phyloP scores from a whole-genome alignment of 2,888 invertebrate species.

The Andrena praecox region DNA sequence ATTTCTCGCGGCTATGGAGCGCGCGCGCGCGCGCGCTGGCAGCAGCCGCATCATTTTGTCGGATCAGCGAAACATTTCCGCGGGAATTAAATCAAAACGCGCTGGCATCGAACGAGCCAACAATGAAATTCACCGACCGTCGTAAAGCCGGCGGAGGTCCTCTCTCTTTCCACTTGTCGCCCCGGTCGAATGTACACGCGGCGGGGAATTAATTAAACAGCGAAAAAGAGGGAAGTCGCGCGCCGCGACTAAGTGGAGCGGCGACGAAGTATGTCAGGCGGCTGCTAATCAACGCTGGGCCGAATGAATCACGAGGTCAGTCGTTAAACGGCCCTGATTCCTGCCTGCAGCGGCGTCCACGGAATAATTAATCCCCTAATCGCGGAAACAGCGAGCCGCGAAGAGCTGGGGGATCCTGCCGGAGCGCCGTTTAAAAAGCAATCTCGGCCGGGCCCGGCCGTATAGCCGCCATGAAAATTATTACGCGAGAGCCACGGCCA shows the following conservation, averaged over 20 bases:
- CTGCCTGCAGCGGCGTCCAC: slow-evolving; percentile 48
- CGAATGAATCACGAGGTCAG: slow-evolving; percentile 42
- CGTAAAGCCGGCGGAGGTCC: background rate
- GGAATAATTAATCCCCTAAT: slow-evolving; percentile 78
- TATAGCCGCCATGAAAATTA: slow-evolving; percentile 70
- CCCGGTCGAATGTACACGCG: background rate
- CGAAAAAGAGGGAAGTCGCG: background rate
- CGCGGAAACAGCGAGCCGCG: slow-evolving; percentile 60
- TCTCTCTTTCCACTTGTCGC: background rate
- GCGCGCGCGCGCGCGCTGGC: background rate
- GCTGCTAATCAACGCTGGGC: slow-evolving; percentile 43
- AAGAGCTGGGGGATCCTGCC: slow-evolving; percentile 34
- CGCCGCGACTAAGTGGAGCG: background rate
- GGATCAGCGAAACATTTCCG: slow-evolving; percentile 20
- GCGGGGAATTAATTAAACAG: slow-evolving; percentile 29
- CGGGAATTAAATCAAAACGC: slow-evolving; percentile 7
- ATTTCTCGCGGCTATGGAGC: slow-evolving; percentile 32
- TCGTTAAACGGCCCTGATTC: slow-evolving; percentile 69
- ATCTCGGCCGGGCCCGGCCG: slow-evolving; percentile 67
- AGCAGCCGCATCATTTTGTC: slow-evolving; percentile 8
- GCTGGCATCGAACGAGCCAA: background rate
- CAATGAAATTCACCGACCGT: slow-evolving; percentile 3
- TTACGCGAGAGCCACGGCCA: slow-evolving; percentile 57
- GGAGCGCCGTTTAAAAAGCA: slow-evolving; percentile 73
- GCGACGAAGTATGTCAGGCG: slow-evolving; percentile 29